A percentile compares a stretch with the other conserved stretches of the same genome.
Conservation (phyloP, 2,888 invertebrate species). For the Cordilura impudica region DNA sequence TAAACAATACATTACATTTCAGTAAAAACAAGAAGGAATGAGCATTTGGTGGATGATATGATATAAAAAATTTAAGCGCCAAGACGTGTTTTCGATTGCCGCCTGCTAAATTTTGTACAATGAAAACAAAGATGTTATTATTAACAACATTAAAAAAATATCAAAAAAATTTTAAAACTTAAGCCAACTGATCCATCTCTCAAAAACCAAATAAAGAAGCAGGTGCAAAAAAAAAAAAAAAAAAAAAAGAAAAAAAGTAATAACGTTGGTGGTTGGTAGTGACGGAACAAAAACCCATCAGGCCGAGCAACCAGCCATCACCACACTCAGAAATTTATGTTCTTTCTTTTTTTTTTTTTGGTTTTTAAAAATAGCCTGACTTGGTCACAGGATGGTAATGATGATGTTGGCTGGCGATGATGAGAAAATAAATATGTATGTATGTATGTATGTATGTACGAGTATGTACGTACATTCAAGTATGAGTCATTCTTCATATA, state of each 20-base stretch:
- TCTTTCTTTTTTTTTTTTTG: background rate
- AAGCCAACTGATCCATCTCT: slow-evolving; percentile 3
- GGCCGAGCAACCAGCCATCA: background rate
- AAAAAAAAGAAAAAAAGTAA: too few relatives aligned
- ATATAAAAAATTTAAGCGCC: slow-evolving; percentile 31
- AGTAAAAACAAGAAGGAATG: background rate
- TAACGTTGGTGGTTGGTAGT: slow-evolving; percentile 35
- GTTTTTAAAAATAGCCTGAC: slow-evolving; percentile 52
- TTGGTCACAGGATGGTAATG: slow-evolving; percentile 51
- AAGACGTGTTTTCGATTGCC: slow-evolving; percentile 28
- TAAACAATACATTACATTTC: background rate
- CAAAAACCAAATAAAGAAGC: slow-evolving; percentile 31
- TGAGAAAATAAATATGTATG: slow-evolving; percentile 35
- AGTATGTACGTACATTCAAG: background rate
- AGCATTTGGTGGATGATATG: background rate
- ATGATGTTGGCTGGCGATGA: slow-evolving; percentile 27
- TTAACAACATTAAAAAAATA: background rate
- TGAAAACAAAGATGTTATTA: background rate
- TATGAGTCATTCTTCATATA: slow-evolving; percentile 53
- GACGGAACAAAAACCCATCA: slow-evolving; percentile 54
- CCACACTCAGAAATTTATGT: background rate
- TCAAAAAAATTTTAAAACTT: slow-evolving; percentile 13
- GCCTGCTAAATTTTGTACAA: background rate
- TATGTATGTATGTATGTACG: too few relatives aligned
- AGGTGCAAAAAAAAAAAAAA: slow-evolving; percentile 60